Percentiles rank a stretch among this genome's conserved stretches.
Conservation (phyloP, 2,888 invertebrate species). For the Ariolimax columbianus region DNA sequence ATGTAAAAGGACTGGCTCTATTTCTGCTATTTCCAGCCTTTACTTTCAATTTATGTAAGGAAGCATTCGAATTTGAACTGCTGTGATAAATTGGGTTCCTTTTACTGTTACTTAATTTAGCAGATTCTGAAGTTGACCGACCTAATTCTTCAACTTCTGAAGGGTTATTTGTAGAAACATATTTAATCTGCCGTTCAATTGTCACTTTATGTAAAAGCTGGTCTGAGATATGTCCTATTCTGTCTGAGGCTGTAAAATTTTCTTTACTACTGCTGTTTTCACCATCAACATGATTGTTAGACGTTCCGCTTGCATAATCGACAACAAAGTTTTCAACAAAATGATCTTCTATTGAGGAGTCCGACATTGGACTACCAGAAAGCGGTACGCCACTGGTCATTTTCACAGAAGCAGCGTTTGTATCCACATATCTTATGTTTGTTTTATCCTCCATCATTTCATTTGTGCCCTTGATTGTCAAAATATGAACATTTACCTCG, state of each 20-base stretch:
- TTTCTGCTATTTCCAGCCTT: not conserved
- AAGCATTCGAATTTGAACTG: not conserved
- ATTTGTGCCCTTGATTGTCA: not conserved
- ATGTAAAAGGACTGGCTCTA: not conserved
- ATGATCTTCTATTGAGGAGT: slow-evolving; percentile 44
- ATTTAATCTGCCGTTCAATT: not conserved
- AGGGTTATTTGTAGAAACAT: not conserved
- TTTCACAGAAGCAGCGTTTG: slow-evolving; percentile 52
- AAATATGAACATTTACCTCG: not conserved
- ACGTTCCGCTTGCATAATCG: not conserved
- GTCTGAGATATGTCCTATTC: not conserved
- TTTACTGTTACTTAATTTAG: too few species aligned
- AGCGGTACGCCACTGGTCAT: slow-evolving; percentile 50
- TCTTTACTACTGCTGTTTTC: not conserved
- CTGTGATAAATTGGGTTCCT: not conserved
- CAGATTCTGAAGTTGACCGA: not conserved
- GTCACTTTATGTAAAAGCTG: too few species aligned
- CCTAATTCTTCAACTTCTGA: not conserved
- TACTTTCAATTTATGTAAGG: not conserved
- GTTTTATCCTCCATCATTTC: not conserved
- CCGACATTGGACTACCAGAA: slow-evolving; percentile 15
- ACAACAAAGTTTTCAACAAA: not conserved
- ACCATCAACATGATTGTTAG: not conserved
- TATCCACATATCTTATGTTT: slow-evolving; percentile 46
- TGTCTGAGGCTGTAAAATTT: too few species aligned